Evolutionary conservation across 2,113 vertebrate genomes (phyloP).

Genomic region (Equus przewalskii): DNA sequence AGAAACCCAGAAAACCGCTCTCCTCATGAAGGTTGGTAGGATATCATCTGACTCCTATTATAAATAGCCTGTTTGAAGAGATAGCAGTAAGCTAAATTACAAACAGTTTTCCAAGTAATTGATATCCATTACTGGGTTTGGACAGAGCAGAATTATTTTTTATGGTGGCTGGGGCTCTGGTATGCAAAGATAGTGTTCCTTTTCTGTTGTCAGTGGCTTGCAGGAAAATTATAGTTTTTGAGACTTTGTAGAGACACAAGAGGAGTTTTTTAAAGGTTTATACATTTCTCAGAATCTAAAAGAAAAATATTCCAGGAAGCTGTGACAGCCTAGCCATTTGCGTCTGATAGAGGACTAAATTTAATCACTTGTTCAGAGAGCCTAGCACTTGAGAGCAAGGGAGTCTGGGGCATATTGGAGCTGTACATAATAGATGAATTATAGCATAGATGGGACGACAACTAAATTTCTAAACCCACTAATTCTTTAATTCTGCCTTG

Average conservation of each 20-base stretch:
- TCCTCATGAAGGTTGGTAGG: not conserved
- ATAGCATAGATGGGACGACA: not conserved
- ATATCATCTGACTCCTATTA: slow-evolving; percentile 53
- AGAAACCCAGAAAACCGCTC: slow-evolving; percentile 35
- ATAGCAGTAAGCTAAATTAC: slow-evolving; percentile 60
- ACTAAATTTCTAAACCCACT: not conserved
- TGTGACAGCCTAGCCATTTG: not conserved
- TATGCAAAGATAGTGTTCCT: slow-evolving; percentile 75
- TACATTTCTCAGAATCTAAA: slow-evolving; percentile 83
- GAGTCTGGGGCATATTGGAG: not conserved
- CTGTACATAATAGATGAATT: not conserved
- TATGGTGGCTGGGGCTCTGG: slow-evolving; percentile 68
- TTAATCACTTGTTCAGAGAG: slow-evolving; percentile 44
- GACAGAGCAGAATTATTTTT: slow-evolving; percentile 69
- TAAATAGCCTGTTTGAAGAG: slow-evolving; percentile 56
- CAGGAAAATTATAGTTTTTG: slow-evolving; percentile 75
- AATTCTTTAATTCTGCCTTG: not conserved
- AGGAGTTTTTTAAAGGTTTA: slow-evolving; percentile 78
- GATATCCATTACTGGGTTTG: slow-evolving; percentile 79
- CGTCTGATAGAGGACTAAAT: not conserved
- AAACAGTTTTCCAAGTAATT: slow-evolving; percentile 78
- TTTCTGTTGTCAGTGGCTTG: slow-evolving; percentile 73
- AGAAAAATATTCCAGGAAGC: slow-evolving; percentile 84
- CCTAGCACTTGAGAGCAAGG: slow-evolving; percentile 34
- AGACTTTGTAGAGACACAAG: slow-evolving; percentile 80